phyloP scores from a whole-genome alignment of 2,113 vertebrate genomes.

The Columba livia region DNA sequence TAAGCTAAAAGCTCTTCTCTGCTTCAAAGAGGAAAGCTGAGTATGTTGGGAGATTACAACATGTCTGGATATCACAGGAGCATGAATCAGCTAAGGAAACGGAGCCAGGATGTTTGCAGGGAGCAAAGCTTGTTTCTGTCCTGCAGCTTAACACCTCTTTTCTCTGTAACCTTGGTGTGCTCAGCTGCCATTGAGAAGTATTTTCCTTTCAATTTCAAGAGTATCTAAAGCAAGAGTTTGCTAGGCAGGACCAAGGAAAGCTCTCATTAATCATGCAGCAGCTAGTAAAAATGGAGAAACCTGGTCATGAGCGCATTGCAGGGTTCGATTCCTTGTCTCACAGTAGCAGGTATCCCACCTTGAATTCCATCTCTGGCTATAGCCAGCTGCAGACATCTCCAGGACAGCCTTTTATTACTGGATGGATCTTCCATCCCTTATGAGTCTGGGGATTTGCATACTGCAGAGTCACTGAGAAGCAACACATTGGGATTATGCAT shows the following conservation, averaged over 20 bases:
- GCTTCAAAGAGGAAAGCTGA: background rate
- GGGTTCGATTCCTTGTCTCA: background rate
- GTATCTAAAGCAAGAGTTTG: background rate
- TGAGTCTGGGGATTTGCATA: background rate
- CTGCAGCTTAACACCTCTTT: background rate
- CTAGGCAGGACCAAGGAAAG: background rate
- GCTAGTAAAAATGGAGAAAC: background rate
- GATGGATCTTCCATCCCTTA: background rate
- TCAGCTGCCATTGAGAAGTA: background rate
- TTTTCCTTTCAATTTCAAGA: background rate
- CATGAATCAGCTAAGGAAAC: background rate
- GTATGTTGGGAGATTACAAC: background rate
- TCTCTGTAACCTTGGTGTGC: background rate
- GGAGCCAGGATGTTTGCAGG: background rate
- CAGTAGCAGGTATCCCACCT: background rate
- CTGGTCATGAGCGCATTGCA: accelerated
- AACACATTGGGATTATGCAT: background rate
- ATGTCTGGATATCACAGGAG: background rate
- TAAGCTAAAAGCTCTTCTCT: background rate
- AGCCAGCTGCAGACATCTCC: background rate
- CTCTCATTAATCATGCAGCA: background rate
- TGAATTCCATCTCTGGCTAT: background rate
- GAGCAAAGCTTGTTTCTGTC: background rate
- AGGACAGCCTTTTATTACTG: background rate
- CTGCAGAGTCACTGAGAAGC: background rate